Percentiles rank a stretch among this genome's conserved stretches.
Evolutionary conservation across 2,888 invertebrate genomes (phyloP).

Genomic region (Aspidapion aeneum): DNA sequence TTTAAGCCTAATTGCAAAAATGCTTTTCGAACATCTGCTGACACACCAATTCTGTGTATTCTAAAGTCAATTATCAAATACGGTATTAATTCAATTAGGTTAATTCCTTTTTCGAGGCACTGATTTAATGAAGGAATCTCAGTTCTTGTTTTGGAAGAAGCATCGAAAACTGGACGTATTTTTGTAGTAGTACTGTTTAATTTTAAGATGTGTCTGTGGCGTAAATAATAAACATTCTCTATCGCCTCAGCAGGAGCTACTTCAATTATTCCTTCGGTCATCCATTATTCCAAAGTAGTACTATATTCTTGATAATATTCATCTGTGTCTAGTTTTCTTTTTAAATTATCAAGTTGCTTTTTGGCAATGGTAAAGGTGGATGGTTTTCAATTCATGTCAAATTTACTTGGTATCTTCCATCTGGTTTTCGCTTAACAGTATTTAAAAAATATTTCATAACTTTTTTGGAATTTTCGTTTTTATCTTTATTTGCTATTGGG

Average conservation of each 20-base stretch:
- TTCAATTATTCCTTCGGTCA: slow-evolving; percentile 20
- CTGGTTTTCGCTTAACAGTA: slow-evolving; percentile 13
- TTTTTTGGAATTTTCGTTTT: slow-evolving; percentile 3
- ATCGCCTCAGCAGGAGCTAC: slow-evolving; percentile 3
- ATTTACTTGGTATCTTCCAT: slow-evolving; percentile 24
- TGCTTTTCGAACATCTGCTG: slow-evolving; percentile 34
- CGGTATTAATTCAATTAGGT: slow-evolving; percentile 20
- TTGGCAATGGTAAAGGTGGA: slow-evolving; percentile 19
- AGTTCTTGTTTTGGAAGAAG: slow-evolving; percentile 26
- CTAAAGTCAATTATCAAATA: slow-evolving; percentile 24
- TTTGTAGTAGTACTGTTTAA: neutral
- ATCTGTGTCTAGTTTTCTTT: slow-evolving; percentile 6
- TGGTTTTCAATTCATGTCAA: slow-evolving; percentile 23
- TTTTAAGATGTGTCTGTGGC: slow-evolving; percentile 14
- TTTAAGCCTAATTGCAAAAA: slow-evolving; percentile 34
- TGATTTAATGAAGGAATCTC: slow-evolving; percentile 30
- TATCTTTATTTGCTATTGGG: neutral
- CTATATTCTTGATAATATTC: slow-evolving; percentile 8
- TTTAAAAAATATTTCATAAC: slow-evolving; percentile 17
- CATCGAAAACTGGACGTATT: slow-evolving; percentile 33
- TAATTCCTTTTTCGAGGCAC: slow-evolving; percentile 25
- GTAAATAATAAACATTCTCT: slow-evolving; percentile 10
- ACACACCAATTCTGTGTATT: slow-evolving; percentile 17
- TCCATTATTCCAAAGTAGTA: slow-evolving; percentile 20
- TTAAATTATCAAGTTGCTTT: slow-evolving; percentile 12